Conservation (phyloP, 1,140 invertebrate species). For the Coptotermes formosanus region DNA sequence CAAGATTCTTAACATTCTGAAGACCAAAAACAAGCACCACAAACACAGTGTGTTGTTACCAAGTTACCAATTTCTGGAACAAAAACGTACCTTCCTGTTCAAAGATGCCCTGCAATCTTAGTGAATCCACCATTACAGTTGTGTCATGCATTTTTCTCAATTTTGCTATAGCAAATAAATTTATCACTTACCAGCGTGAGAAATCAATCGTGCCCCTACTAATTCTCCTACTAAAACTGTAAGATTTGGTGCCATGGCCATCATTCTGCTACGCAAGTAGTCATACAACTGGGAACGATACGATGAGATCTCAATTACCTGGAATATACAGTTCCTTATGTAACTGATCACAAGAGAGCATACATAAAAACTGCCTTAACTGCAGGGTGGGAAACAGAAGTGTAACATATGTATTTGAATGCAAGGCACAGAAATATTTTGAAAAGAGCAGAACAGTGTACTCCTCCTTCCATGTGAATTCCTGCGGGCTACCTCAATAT, state of each 20-base stretch:
- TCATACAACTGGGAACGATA: conserved; percentile 80
- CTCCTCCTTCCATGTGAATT: no score
- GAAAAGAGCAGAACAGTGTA: no score
- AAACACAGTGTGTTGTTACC: background rate
- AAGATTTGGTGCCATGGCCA: conserved; percentile 96
- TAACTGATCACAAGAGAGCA: background rate
- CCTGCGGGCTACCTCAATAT: no score
- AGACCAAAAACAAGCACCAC: background rate
- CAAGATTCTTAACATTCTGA: background rate
- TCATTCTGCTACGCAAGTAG: conserved; percentile 95
- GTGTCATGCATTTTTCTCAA: background rate
- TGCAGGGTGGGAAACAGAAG: background rate
- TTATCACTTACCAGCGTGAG: conserved; percentile 72
- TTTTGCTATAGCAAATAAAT: background rate
- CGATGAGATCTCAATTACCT: conserved; percentile 80
- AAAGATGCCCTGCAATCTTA: background rate
- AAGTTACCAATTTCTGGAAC: background rate
- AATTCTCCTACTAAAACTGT: conserved; percentile 94
- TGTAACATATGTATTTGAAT: background rate
- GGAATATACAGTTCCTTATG: background rate
- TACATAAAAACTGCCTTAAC: background rate
- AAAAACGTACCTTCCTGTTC: background rate
- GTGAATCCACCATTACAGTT: no score
- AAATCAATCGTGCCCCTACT: conserved; percentile 92
- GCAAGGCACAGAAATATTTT: background rate